A percentile compares a stretch with the other conserved stretches of the same genome.
phyloP scores from a whole-genome alignment of 2,113 vertebrate genomes.

The Elephantulus edwardii region DNA sequence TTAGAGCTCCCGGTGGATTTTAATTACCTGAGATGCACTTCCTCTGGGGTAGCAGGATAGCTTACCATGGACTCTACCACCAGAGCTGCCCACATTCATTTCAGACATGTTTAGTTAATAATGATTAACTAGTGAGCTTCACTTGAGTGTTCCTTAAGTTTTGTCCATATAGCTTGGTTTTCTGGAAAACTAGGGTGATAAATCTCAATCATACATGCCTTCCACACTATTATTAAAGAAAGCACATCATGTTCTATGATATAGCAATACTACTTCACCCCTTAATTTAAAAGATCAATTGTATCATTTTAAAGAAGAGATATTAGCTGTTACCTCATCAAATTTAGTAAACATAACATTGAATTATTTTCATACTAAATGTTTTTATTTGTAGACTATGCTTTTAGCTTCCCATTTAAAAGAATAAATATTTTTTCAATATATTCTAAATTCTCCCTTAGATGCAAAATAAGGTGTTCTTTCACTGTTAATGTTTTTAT shows the following conservation, averaged over 20 bases:
- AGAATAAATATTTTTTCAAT: background rate
- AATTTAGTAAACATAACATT: background rate
- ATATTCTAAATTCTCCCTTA: constrained; percentile 34
- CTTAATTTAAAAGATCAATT: background rate
- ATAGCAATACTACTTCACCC: background rate
- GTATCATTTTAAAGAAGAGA: constrained; percentile 14
- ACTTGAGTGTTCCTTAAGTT: background rate
- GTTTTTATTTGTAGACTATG: background rate
- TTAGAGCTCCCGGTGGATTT: no score
- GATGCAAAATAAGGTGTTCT: constrained; percentile 42
- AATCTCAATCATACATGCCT: background rate
- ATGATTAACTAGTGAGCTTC: background rate
- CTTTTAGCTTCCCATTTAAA: constrained; percentile 18
- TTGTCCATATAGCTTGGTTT: background rate
- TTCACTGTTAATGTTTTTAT: constrained; percentile 57
- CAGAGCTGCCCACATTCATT: no score
- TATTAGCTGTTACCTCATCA: background rate
- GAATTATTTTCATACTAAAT: constrained; percentile 11
- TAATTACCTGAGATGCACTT: no score
- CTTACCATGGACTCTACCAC: no score
- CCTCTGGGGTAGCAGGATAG: no score
- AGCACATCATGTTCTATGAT: background rate
- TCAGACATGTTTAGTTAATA: background rate
- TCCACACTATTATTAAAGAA: background rate
- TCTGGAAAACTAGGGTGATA: background rate